A percentile compares a stretch with the other conserved stretches of the same genome.
These are phyloP conservation scores for Lamproptera curius DNA, from an alignment of 2,888 invertebrate genomes.

Conservation along the genomic window DNA sequence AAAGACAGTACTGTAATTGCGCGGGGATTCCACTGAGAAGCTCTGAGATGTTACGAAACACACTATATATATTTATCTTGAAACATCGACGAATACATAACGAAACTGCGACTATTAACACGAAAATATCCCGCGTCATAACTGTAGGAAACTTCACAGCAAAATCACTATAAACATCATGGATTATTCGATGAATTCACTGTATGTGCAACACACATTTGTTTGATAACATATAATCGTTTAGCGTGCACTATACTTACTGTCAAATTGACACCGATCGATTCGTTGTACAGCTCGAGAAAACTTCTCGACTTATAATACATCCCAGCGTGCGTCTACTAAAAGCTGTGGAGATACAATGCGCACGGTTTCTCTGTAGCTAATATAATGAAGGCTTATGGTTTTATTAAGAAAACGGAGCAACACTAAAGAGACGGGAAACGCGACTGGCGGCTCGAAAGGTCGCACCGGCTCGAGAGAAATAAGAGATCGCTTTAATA, in stretches of 20 bases:
- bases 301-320: slow-evolving; percentile 28
- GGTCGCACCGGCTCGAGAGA: slow-evolving; percentile 1
- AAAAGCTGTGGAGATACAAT: slow-evolving; percentile 13
- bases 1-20: too few relatives aligned
- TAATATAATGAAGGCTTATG: slow-evolving; percentile 22
- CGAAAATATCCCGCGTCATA: neutral
- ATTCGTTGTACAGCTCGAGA: slow-evolving; percentile 33
- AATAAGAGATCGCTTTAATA: neutral
- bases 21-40: too few relatives aligned
- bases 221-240: neutral
- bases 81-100: too few relatives aligned
- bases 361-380: slow-evolving; percentile 5
- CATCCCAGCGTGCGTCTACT: slow-evolving; percentile 31
- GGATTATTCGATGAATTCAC: too few relatives aligned
- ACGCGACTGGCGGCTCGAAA: slow-evolving; percentile 5
- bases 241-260: slow-evolving; percentile 35
- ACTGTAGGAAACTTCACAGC: neutral
- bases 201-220: neutral
- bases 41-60: too few relatives aligned
- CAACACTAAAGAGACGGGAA: slow-evolving; percentile 18
- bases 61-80: neutral
- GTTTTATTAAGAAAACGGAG: slow-evolving; percentile 18
- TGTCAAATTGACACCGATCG: slow-evolving; percentile 38
- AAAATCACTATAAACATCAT: neutral
- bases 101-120: neutral